phyloP scores from a whole-genome alignment of 2,797 vertebrate genomes.

The Enteromius viviparus region DNA sequence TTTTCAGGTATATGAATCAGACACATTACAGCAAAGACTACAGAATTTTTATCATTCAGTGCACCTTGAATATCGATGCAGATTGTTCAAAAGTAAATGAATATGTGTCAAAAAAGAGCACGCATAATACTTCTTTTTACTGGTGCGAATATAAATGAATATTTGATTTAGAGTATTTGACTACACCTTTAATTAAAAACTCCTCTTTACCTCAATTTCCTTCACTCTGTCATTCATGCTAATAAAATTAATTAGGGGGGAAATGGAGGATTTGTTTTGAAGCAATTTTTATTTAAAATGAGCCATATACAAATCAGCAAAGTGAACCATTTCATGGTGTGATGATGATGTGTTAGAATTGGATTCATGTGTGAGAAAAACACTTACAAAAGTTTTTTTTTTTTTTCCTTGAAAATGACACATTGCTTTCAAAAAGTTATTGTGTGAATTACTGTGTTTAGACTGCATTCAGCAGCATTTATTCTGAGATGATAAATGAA shows the following conservation, averaged over 20 bases:
- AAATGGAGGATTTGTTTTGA: background rate
- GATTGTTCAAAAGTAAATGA: background rate
- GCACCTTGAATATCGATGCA: background rate
- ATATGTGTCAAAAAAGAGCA: background rate
- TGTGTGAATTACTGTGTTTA: background rate
- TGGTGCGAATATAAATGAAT: too few species aligned
- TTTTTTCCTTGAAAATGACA: too few species aligned
- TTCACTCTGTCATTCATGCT: background rate
- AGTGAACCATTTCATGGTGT: background rate
- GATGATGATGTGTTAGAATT: background rate
- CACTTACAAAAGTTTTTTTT: too few species aligned
- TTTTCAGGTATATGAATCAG: background rate
- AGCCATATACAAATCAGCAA: background rate
- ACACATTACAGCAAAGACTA: background rate
- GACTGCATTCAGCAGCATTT: background rate
- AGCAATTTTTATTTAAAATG: conserved; percentile 24
- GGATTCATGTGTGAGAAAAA: background rate
- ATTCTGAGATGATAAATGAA: background rate
- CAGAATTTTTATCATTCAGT: background rate
- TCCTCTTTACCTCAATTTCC: background rate
- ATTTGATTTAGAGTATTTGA: background rate
- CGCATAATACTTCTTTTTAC: background rate
- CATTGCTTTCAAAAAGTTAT: background rate
- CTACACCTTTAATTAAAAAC: background rate
- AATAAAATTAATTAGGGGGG: background rate